These are phyloP conservation scores for Pteropus alecto DNA, from an alignment of 2,113 vertebrate species.

Conservation along the genomic window DNA sequence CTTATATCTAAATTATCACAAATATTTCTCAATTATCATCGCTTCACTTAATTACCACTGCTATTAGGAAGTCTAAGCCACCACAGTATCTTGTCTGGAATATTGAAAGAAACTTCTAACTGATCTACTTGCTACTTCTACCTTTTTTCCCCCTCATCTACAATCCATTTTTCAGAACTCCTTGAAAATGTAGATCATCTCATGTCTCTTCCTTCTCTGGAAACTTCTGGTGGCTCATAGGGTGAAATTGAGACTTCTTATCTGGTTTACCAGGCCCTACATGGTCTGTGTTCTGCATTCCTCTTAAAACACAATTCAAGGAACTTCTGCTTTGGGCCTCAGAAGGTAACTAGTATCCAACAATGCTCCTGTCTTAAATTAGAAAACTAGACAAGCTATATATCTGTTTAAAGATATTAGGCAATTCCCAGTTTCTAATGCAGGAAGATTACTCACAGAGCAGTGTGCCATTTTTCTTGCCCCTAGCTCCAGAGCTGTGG, in stretches of 20 bases:
- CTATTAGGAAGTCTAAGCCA: background rate
- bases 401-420: background rate
- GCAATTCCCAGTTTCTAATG: background rate
- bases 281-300: background rate
- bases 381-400: background rate
- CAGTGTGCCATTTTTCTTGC: background rate
- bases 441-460: background rate
- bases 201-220: background rate
- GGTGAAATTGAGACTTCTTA: background rate
- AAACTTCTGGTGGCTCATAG: background rate
- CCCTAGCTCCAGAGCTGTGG: background rate
- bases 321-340: background rate
- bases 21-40: background rate
- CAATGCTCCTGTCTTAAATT: background rate
- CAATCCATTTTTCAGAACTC: background rate
- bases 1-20: background rate
- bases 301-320: background rate
- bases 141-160: background rate
- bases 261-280: background rate
- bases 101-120: background rate
- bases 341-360: background rate
- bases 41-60: background rate
- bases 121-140: background rate
- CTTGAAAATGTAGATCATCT: background rate
- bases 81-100: background rate